Conservation (phyloP, 2,797 vertebrate species). For the Steatocranus sp. region DNA sequence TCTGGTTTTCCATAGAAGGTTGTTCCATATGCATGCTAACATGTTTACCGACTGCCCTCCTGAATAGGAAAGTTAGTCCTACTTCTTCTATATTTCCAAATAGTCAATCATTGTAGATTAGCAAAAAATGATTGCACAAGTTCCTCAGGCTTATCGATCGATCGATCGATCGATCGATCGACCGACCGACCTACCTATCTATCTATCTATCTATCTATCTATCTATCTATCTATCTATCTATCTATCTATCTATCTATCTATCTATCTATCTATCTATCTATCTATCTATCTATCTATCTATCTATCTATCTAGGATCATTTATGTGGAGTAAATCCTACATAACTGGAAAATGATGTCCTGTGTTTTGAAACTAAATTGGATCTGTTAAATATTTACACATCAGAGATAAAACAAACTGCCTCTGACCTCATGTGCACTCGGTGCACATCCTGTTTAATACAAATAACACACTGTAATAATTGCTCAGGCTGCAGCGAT, state of each 20-base stretch:
- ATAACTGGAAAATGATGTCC: background rate
- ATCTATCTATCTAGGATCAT: background rate
- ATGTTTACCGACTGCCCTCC: background rate
- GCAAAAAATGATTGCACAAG: background rate
- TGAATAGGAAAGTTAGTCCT: background rate
- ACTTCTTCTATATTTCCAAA: background rate
- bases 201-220: background rate
- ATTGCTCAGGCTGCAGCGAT: background rate
- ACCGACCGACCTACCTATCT: too few species aligned
- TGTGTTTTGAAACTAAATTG: constrained; percentile 39
- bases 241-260: background rate
- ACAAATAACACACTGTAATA: constrained; percentile 8
- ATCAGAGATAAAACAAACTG: constrained; percentile 10
- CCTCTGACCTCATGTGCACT: background rate
- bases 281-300: too few species aligned
- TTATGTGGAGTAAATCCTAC: constrained; percentile 1
- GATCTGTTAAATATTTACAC: constrained; percentile 38
- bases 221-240: background rate
- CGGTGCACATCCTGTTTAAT: constrained; percentile 25
- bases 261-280: background rate
- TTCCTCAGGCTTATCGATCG: constrained; percentile 9
- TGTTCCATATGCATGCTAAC: constrained; percentile 42
- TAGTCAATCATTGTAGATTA: background rate
- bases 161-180: too few species aligned
- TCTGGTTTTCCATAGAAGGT: constrained; percentile 59